Percentiles rank a stretch among this genome's conserved stretches.
phyloP scores from a whole-genome alignment of 2,888 invertebrate genomes.

The Proisotoma minuta region DNA sequence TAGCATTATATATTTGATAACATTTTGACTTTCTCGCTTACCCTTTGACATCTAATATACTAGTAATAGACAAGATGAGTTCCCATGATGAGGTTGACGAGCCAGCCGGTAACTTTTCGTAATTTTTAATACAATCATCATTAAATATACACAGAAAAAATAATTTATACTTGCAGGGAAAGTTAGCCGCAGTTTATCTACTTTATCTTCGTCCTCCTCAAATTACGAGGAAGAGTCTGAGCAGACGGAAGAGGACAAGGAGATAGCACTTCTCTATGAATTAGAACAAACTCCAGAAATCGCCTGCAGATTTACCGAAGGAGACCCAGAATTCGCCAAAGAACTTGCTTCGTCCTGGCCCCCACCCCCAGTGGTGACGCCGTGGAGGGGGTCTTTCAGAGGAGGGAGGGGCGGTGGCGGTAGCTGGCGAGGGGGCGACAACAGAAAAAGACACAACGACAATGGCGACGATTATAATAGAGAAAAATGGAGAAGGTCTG shows the following conservation, averaged over 20 bases:
- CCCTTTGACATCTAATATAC: no score
- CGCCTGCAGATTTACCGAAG: constrained; percentile 19
- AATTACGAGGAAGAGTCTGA: neutral
- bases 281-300: constrained; percentile 15
- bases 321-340: constrained; percentile 20
- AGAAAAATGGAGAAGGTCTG: neutral
- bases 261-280: neutral
- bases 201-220: neutral
- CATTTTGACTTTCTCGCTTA: no score
- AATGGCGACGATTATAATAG: neutral
- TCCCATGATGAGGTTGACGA: no score
- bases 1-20: no score
- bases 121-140: no score
- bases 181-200: neutral
- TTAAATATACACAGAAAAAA: neutral
- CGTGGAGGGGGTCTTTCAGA: constrained; percentile 18
- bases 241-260: neutral
- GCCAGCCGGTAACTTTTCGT: neutral
- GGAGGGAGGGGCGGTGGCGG: constrained; percentile 11
- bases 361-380: constrained; percentile 19
- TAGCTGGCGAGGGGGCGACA: constrained; percentile 5
- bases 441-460: constrained; percentile 6
- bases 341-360: constrained; percentile 1
- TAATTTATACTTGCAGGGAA: neutral
- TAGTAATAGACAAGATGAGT: no score